A percentile compares a stretch with the other conserved stretches of the same genome.
phyloP scores from a whole-genome alignment of 1,140 invertebrate species.

The Ericerus pela region DNA sequence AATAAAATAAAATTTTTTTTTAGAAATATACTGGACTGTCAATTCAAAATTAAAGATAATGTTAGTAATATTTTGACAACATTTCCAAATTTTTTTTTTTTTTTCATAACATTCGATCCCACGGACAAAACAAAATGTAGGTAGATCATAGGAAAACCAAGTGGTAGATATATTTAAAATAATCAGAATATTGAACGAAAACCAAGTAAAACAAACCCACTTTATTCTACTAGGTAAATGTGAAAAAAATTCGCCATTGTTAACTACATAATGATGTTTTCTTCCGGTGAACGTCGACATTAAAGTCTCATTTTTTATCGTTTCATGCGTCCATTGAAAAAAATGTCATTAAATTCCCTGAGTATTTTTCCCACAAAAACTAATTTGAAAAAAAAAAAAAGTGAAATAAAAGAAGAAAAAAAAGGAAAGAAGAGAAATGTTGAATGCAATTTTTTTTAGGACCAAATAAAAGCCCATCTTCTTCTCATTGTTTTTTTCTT shows the following conservation, averaged over 20 bases:
- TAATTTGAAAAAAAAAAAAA: conserved; percentile 4
- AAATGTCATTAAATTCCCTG: conserved; percentile 6
- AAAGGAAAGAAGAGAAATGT: background rate
- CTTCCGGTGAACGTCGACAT: conserved; percentile 7
- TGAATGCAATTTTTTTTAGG: background rate
- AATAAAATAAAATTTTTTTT: too few species aligned
- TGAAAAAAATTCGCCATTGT: background rate
- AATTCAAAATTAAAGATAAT: too few species aligned
- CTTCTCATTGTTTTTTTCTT: conserved; percentile 11
- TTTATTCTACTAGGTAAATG: background rate
- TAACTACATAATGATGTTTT: background rate
- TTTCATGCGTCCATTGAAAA: conserved; percentile 8
- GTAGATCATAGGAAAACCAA: too few species aligned
- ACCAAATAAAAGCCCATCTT: background rate
- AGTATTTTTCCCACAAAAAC: conserved; percentile 9
- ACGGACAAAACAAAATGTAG: too few species aligned
- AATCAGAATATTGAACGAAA: too few species aligned
- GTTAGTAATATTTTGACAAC: too few species aligned
- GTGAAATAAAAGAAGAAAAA: background rate
- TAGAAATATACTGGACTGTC: too few species aligned
- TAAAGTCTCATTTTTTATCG: conserved; percentile 11
- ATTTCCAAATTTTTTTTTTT: too few species aligned
- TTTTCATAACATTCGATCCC: too few species aligned
- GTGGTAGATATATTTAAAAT: too few species aligned
- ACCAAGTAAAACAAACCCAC: too few species aligned